Percentiles rank a stretch among this genome's conserved stretches.
phyloP scores from a whole-genome alignment of 1,140 invertebrate species.

The Drosophila burlai region DNA sequence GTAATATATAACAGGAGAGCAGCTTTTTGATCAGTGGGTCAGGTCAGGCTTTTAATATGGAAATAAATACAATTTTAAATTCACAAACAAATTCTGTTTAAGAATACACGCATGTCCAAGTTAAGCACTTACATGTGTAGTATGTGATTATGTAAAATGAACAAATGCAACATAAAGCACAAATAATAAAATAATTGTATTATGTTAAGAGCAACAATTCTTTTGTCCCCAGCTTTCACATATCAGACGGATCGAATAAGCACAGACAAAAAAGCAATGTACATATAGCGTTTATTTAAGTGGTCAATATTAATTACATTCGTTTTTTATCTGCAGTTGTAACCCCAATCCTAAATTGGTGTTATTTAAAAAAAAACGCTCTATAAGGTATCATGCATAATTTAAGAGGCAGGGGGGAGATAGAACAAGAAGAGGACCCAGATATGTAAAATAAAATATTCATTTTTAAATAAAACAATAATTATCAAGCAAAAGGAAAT shows the following conservation, averaged over 20 bases:
- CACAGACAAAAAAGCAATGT: background rate
- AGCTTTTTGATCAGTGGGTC: constrained; percentile 30
- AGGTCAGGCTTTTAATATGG: constrained; percentile 1
- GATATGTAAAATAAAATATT: background rate
- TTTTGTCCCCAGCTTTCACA: background rate
- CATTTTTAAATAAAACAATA: background rate
- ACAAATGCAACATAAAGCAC: background rate
- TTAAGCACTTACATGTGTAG: constrained; percentile 2
- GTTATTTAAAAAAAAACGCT: background rate
- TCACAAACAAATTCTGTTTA: background rate
- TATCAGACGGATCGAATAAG: background rate
- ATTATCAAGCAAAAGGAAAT: background rate
- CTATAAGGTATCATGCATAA: background rate
- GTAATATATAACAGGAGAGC: constrained; percentile 37
- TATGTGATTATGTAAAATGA: constrained; percentile 1
- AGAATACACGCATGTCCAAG: constrained; percentile 1
- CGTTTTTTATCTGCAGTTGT: background rate
- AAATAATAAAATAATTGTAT: background rate
- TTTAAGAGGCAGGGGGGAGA: background rate
- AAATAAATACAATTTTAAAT: constrained; percentile 8
- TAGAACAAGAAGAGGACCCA: background rate
- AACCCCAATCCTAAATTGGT: background rate
- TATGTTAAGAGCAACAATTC: background rate
- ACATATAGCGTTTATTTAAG: background rate
- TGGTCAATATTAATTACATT: background rate